phyloP scores from a whole-genome alignment of 2,888 invertebrate genomes.

The Dynastes hyllus region DNA sequence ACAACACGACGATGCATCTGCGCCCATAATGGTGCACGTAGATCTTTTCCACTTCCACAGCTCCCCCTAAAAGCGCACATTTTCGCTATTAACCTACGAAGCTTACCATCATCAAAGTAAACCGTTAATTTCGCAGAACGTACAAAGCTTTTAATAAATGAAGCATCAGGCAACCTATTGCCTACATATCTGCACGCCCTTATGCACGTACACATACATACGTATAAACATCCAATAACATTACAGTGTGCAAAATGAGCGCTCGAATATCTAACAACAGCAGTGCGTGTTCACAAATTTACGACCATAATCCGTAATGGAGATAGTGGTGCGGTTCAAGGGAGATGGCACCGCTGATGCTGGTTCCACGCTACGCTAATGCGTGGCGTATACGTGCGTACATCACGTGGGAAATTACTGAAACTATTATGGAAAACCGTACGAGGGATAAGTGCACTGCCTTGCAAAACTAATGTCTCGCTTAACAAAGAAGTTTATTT shows the following conservation, averaged over 20 bases:
- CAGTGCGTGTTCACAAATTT: constrained; percentile 49
- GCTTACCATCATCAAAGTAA: constrained; percentile 39
- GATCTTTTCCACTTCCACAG: constrained; percentile 15
- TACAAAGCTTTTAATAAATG: constrained; percentile 47
- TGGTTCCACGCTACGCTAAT: constrained; percentile 36
- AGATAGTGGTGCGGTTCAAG: constrained; percentile 50
- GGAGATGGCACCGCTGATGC: constrained; percentile 36
- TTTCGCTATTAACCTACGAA: background rate
- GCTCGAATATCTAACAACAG: constrained; percentile 42
- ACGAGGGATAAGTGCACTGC: too few species aligned
- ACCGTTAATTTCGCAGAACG: constrained; percentile 40
- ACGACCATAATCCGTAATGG: constrained; percentile 51
- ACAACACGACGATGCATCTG: background rate
- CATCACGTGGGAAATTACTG: constrained; percentile 51
- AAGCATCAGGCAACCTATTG: constrained; percentile 29
- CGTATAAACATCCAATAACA: constrained; percentile 43
- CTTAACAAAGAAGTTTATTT: too few species aligned
- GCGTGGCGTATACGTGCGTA: constrained; percentile 32
- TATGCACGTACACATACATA: constrained; percentile 22
- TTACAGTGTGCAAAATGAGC: constrained; percentile 44
- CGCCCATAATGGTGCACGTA: constrained; percentile 1
- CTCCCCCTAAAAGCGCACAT: constrained; percentile 18
- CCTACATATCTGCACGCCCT: constrained; percentile 35
- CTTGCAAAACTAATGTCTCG: too few species aligned
- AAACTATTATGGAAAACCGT: constrained; percentile 47